These are phyloP conservation scores for Lagodon rhomboides DNA, from an alignment of 2,797 vertebrate genomes.

Conservation along the genomic window DNA sequence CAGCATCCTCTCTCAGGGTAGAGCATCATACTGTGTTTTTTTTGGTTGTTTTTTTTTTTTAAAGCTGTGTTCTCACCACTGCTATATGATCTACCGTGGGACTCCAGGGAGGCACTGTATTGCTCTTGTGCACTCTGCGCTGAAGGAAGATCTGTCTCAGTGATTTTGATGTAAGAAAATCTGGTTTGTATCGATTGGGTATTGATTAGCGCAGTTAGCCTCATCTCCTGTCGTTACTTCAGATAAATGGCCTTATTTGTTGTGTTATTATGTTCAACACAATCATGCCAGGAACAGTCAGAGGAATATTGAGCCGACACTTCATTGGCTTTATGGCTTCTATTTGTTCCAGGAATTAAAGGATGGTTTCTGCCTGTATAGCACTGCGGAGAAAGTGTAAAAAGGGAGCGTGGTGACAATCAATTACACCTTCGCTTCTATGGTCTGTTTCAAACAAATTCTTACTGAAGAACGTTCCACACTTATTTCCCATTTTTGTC, in stretches of 20 bases:
- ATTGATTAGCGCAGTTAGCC: constrained; percentile 79
- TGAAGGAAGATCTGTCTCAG: constrained; percentile 80
- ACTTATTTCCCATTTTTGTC: constrained; percentile 55
- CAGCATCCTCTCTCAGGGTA: constrained; percentile 63
- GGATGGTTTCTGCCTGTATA: constrained; percentile 56
- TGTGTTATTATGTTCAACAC: constrained; percentile 87
- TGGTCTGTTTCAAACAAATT: constrained; percentile 60
- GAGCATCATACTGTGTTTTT: constrained; percentile 45
- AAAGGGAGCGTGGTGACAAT: constrained; percentile 55
- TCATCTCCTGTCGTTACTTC: constrained; percentile 83
- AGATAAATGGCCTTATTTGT: constrained; percentile 86
- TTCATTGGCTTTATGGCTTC: constrained; percentile 80
- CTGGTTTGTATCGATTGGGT: constrained; percentile 81
- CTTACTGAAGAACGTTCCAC: constrained; percentile 35
- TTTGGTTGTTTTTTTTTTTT: constrained; percentile 9
- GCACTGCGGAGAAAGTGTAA: constrained; percentile 45
- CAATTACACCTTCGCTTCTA: constrained; percentile 66
- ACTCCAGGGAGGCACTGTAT: constrained; percentile 71
- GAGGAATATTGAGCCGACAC: constrained; percentile 83
- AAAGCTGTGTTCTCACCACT: constrained; percentile 54
- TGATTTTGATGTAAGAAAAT: constrained; percentile 87
- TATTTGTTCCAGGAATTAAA: constrained; percentile 81
- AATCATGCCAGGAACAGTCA: constrained; percentile 83
- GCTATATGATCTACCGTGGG: constrained; percentile 68
- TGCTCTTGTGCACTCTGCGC: constrained; percentile 76